These are phyloP conservation scores for Stomatorhinus walkeri DNA, from an alignment of 2,797 vertebrate species.

Conservation along the genomic window DNA sequence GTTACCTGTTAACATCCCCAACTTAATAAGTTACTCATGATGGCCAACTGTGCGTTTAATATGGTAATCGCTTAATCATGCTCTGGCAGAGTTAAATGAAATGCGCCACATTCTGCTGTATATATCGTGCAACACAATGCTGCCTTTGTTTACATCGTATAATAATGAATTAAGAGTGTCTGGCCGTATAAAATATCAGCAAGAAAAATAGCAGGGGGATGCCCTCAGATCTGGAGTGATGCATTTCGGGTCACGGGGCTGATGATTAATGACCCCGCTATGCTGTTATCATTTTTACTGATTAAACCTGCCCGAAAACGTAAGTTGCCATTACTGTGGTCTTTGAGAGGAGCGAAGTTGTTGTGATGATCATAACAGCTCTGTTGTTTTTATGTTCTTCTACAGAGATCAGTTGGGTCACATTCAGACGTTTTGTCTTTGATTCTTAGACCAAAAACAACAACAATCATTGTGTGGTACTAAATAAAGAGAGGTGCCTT, in stretches of 20 bases:
- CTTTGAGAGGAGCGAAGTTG: slow-evolving; percentile 10
- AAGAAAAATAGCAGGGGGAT: slow-evolving; percentile 30
- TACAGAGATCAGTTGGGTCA: slow-evolving; percentile 15
- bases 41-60: neutral
- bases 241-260: slow-evolving; percentile 32
- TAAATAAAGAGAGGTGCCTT: slow-evolving; percentile 32
- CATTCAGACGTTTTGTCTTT: slow-evolving; percentile 42
- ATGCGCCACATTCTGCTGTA: neutral
- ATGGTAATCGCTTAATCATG: neutral
- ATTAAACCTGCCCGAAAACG: slow-evolving; percentile 39
- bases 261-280: slow-evolving; percentile 48
- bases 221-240: slow-evolving; percentile 38
- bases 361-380: slow-evolving; percentile 22
- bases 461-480: slow-evolving; percentile 29
- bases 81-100: neutral
- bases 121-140: neutral
- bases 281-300: slow-evolving; percentile 40
- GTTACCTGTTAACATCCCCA: slow-evolving; percentile 11
- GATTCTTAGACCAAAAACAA: slow-evolving; percentile 33
- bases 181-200: neutral
- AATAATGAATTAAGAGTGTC: neutral
- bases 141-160: neutral
- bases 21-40: neutral
- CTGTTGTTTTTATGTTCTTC: slow-evolving; percentile 13
- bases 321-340: slow-evolving; percentile 31